Percentiles rank a stretch among this genome's conserved stretches.
Evolutionary conservation across 2,888 invertebrate species (phyloP).

Genomic region (Drosophila neotestacea): DNA sequence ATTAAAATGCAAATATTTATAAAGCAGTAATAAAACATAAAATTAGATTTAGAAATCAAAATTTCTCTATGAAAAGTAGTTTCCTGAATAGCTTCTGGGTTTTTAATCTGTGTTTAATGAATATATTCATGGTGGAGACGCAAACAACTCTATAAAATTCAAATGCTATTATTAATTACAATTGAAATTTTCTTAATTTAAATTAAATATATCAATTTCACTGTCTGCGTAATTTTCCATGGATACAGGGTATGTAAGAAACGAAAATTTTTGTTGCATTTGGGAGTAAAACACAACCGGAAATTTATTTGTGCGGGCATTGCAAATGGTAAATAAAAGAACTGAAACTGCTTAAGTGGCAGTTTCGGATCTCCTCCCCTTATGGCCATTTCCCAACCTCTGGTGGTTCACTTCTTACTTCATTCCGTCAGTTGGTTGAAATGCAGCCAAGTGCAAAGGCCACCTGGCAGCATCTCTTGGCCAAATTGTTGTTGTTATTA

Average conservation of each 20-base stretch:
- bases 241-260: background rate
- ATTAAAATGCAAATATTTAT: too few relatives aligned
- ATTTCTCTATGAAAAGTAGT: too few relatives aligned
- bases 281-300: constrained; percentile 17
- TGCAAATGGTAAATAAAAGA: constrained; percentile 54
- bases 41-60: too few relatives aligned
- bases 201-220: too few relatives aligned
- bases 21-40: too few relatives aligned
- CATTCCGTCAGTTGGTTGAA: constrained; percentile 40
- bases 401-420: constrained; percentile 9
- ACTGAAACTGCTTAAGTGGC: constrained; percentile 57
- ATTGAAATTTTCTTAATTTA: too few relatives aligned
- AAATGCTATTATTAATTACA: too few relatives aligned
- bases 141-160: too few relatives aligned
- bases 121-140: too few relatives aligned
- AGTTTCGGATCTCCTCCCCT: constrained; percentile 44
- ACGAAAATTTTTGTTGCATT: background rate
- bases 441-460: constrained; percentile 77
- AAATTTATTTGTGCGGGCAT: constrained; percentile 53
- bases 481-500: constrained; percentile 41
- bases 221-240: too few relatives aligned
- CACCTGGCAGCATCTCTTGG: constrained; percentile 61
- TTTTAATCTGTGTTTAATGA: too few relatives aligned
- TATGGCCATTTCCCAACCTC: constrained; percentile 35
- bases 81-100: too few relatives aligned